Conservation (phyloP, 2,888 invertebrate genomes). For the Physocephala rufipes region DNA sequence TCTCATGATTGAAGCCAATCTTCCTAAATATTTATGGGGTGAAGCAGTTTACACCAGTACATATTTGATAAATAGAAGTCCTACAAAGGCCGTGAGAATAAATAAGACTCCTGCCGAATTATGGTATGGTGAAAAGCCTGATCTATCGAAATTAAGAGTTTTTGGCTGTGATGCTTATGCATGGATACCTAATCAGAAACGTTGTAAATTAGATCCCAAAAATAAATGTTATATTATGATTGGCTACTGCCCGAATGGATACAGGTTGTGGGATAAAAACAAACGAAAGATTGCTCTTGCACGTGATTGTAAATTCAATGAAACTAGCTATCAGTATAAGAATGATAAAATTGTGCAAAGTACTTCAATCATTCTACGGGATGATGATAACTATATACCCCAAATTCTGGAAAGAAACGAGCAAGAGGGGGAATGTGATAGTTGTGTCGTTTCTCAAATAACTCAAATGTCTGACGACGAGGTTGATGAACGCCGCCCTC, state of each 20-base stretch:
- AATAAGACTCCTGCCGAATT: constrained; percentile 42
- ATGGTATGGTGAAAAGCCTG: constrained; percentile 41
- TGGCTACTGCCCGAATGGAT: constrained; percentile 38
- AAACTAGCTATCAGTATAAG: too few species aligned
- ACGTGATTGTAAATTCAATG: too few species aligned
- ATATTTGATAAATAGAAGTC: constrained; percentile 31
- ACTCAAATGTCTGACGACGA: not conserved
- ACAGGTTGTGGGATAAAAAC: constrained; percentile 35
- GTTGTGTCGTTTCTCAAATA: not conserved
- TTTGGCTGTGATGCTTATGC: constrained; percentile 46
- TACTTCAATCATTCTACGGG: constrained; percentile 32
- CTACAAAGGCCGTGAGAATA: constrained; percentile 20
- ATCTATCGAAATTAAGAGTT: constrained; percentile 40
- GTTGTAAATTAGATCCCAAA: constrained; percentile 41
- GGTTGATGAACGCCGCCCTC: not conserved
- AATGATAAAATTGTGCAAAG: too few species aligned
- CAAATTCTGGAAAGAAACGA: not conserved
- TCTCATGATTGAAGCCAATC: constrained; percentile 30
- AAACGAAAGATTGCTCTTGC: constrained; percentile 29
- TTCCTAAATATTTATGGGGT: constrained; percentile 39
- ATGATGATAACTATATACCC: constrained; percentile 16
- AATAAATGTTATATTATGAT: constrained; percentile 31
- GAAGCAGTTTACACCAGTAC: constrained; percentile 37
- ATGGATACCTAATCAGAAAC: constrained; percentile 44
- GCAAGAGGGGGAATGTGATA: not conserved